Conservation (phyloP, 37 sponge, comb jelly and placozoan species). For the Hormiphora californensis region DNA sequence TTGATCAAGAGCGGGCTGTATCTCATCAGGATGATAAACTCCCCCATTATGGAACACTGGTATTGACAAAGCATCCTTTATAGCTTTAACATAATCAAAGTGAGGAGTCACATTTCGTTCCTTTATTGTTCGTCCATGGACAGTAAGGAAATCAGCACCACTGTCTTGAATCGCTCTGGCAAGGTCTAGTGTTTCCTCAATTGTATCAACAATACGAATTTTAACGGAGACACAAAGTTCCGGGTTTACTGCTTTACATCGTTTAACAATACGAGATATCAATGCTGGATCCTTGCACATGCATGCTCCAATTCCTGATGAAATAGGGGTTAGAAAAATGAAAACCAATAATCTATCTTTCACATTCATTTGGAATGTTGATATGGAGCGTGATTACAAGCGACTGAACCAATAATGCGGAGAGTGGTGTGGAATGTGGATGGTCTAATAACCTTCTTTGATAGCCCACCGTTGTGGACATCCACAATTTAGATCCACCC, state of each 20-base stretch:
- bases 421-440: no score
- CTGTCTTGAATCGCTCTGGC: conserved; percentile 65
- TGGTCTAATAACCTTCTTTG: conserved; percentile 73
- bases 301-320: conserved; percentile 27
- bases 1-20: neutral
- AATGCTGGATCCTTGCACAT: conserved; percentile 63
- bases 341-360: neutral
- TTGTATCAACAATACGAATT: conserved; percentile 64
- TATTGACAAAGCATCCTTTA: conserved; percentile 69
- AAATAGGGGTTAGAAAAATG: neutral
- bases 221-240: conserved; percentile 78
- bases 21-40: conserved; percentile 53
- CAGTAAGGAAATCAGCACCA: conserved; percentile 79
- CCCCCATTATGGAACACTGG: conserved; percentile 94
- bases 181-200: conserved; percentile 71
- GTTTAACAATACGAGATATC: conserved; percentile 69
- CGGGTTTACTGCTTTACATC: neutral
- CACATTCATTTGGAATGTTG: neutral
- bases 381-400: neutral
- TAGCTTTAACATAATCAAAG: conserved; percentile 71
- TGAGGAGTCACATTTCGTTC: conserved; percentile 75
- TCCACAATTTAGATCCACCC: conserved; percentile 90
- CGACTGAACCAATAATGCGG: no score
- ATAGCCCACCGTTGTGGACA: conserved; percentile 95
- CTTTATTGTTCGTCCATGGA: conserved; percentile 79